Base-by-base conservation (phyloP, 2,888 invertebrate species). In the Cyclophora punctaria region DNA sequence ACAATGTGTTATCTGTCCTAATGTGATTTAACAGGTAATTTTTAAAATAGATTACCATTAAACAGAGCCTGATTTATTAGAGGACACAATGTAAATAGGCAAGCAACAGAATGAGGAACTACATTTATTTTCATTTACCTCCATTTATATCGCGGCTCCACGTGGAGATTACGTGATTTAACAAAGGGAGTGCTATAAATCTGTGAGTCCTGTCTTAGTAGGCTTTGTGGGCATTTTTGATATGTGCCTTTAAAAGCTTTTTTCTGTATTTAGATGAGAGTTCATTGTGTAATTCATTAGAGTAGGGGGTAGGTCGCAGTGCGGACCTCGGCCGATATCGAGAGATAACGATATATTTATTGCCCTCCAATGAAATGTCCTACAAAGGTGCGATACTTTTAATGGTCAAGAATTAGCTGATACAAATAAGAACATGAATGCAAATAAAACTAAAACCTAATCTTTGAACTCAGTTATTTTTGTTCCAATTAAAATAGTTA, bases 241-340 rank as follows among this genome's bases (percentile, higher is more conserved):
- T 87, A 85, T 88, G 88, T 88, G 88, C 87, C 83, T 88, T 86
- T 88, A 88, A 88, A 88, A 88, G 88, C 87, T 88, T 88, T 88
- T 88, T 88, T 88, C 85, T 88, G 88, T 88, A 88, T 88, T 87
- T 85, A 88, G 87, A 88, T 87, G 88, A 88, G 88, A 83, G 78
- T 85, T 88, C 86, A 86, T 87, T 87, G 88, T 87, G 84, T 88
- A 85, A 87, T 88, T 88, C 88, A 88, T 88, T 88, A 88, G 79
- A 78, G 83, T 78, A 80, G 83, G 76, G 81, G 79, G 78, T 80
- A 80, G 82, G 83, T 80, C 79, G 80, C 73, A 75, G 77, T 71
- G 80, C 75, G 75, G 76, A 72, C 71, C 75, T 73, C 78, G 79
- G 71, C 80, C 83, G 86, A 87, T 88, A 88, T 84, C 84, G 76